Conservation (phyloP, 2,888 invertebrate genomes). For the Gymnoscelis rufifasciata region DNA sequence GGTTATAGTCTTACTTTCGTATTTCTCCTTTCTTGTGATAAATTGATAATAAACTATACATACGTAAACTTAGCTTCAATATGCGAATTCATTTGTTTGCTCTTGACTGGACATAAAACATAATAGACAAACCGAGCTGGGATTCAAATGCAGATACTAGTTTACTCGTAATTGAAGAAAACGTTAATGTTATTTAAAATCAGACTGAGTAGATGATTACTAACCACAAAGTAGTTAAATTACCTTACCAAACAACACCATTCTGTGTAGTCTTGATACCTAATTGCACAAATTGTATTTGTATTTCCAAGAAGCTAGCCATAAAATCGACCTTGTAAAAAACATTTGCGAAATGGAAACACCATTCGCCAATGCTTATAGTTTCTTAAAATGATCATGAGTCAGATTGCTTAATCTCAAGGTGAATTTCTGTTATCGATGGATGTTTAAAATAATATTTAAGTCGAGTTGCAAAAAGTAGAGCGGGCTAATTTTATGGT, state of each 20-base stretch:
- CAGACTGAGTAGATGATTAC: too few relatives aligned
- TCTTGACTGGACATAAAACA: too few relatives aligned
- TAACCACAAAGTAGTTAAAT: too few relatives aligned
- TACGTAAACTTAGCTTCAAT: background rate
- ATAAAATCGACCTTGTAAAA: conserved; percentile 17
- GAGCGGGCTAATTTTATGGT: conserved; percentile 1
- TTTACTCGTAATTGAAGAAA: too few relatives aligned
- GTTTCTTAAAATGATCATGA: conserved; percentile 14
- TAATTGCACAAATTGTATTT: conserved; percentile 5
- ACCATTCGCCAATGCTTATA: conserved; percentile 16
- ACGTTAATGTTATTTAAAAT: too few relatives aligned
- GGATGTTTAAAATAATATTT: conserved; percentile 1
- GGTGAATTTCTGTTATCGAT: conserved; percentile 11
- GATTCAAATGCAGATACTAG: too few relatives aligned
- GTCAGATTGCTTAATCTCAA: conserved; percentile 18
- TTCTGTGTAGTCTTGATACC: background rate
- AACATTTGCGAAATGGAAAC: conserved; percentile 16
- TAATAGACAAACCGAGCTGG: too few relatives aligned
- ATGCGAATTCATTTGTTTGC: background rate
- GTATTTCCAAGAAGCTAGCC: conserved; percentile 13
- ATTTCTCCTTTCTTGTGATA: background rate
- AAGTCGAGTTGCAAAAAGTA: background rate
- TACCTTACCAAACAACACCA: background rate
- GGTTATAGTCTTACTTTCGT: background rate
- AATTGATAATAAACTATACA: background rate